These are phyloP conservation scores for Diarsia dahlii DNA, from an alignment of 2,888 invertebrate species.

Conservation along the genomic window DNA sequence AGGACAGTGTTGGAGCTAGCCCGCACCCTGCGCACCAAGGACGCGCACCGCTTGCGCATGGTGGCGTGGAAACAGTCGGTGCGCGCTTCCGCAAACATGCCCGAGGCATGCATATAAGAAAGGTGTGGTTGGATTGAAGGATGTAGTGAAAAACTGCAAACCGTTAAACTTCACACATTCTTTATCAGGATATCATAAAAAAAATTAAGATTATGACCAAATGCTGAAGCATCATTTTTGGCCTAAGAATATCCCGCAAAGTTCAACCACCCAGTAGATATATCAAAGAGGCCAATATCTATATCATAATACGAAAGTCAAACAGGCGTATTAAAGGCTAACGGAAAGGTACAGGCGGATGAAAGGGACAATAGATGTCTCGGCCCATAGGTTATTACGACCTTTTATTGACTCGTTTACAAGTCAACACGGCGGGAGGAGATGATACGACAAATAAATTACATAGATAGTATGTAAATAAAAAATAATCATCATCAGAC, in stretches of 20 bases:
- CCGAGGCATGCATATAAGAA: too few species aligned
- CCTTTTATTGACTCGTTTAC: conserved; percentile 43
- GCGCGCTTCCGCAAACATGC: too few species aligned
- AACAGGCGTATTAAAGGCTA: conserved; percentile 30
- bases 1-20: too few species aligned
- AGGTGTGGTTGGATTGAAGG: background rate
- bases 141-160: background rate
- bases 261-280: background rate
- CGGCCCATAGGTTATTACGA: conserved; percentile 45
- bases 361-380: conserved; percentile 31
- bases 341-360: conserved; percentile 13
- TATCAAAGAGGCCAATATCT: conserved; percentile 21
- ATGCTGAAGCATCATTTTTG: background rate
- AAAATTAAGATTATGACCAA: background rate
- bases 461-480: background rate
- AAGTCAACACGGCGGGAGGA: conserved; percentile 30
- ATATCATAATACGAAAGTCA: conserved; percentile 15
- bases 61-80: too few species aligned
- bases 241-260: conserved; percentile 6
- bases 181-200: background rate
- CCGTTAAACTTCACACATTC: background rate
- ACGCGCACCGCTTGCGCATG: too few species aligned
- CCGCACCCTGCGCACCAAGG: too few species aligned
- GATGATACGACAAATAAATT: conserved; percentile 37
- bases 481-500: too few species aligned